These are phyloP conservation scores for Irena cyanogastra DNA, from an alignment of 2,113 vertebrate species.

Conservation along the genomic window DNA sequence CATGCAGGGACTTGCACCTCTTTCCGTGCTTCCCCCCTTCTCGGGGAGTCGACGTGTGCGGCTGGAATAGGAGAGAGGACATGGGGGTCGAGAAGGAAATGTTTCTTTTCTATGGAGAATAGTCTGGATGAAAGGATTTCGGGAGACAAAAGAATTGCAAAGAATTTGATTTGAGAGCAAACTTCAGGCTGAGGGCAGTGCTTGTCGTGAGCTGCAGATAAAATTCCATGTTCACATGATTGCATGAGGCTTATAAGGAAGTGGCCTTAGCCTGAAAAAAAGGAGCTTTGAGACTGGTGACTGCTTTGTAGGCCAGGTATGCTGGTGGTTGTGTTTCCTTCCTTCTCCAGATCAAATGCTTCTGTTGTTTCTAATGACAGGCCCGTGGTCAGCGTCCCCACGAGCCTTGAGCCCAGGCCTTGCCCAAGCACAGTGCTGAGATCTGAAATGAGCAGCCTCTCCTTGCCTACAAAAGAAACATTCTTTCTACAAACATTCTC, in stretches of 20 bases:
- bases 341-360: not conserved
- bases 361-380: not conserved
- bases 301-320: conserved; percentile 33
- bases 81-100: not conserved
- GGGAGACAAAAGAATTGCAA: conserved; percentile 16
- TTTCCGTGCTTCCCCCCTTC: not conserved
- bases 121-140: not conserved
- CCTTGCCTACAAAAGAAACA: not conserved
- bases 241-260: conserved; percentile 41
- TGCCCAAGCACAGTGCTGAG: not conserved
- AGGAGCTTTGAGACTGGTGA: conserved; percentile 9
- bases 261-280: conserved; percentile 4
- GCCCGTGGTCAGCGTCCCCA: not conserved
- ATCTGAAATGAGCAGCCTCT: not conserved
- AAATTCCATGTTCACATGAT: conserved; percentile 39
- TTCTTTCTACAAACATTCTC: not conserved
- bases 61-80: not conserved
- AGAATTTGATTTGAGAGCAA: not conserved
- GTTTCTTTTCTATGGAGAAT: not conserved
- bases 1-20: conserved; percentile 18
- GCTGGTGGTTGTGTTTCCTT: not conserved
- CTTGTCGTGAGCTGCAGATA: conserved; percentile 24
- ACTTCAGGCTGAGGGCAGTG: conserved; percentile 18
- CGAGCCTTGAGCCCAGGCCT: not conserved
- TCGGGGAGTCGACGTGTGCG: not conserved